A percentile compares a stretch with the other conserved stretches of the same genome.
phyloP scores from a whole-genome alignment of 2,888 invertebrate species.

The Sipha maydis region DNA sequence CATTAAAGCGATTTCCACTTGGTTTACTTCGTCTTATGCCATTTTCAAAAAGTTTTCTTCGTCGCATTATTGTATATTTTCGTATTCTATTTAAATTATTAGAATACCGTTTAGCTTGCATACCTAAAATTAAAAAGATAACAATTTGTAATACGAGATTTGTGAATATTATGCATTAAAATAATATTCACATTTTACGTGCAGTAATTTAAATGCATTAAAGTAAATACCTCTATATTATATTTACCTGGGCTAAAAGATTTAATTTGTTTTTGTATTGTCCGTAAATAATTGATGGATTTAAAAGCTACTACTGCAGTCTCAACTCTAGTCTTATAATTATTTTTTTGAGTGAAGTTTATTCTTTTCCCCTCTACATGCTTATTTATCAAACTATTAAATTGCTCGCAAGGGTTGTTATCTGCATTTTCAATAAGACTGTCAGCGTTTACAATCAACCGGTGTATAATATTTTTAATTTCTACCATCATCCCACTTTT shows the following conservation, averaged over 20 bases:
- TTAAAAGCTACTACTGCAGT: constrained; percentile 4
- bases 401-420: neutral
- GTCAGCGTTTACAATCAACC: neutral
- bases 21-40: too few species aligned
- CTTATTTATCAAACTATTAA: neutral
- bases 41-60: too few species aligned
- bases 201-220: too few species aligned
- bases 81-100: too few species aligned
- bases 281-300: neutral
- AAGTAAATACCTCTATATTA: neutral
- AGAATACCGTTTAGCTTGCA: too few species aligned
- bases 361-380: neutral
- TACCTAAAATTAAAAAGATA: too few species aligned
- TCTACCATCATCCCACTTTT: neutral
- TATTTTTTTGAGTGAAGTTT: neutral
- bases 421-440: neutral
- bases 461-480: neutral
- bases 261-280: constrained; percentile 5
- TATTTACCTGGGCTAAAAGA: neutral
- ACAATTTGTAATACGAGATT: too few species aligned
- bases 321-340: neutral
- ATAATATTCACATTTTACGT: too few species aligned
- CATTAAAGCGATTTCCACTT: too few species aligned
- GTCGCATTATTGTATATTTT: too few species aligned
- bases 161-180: too few species aligned